Base-by-base conservation (phyloP, 2,888 invertebrate species). In the Podotricha telesiphe region DNA sequence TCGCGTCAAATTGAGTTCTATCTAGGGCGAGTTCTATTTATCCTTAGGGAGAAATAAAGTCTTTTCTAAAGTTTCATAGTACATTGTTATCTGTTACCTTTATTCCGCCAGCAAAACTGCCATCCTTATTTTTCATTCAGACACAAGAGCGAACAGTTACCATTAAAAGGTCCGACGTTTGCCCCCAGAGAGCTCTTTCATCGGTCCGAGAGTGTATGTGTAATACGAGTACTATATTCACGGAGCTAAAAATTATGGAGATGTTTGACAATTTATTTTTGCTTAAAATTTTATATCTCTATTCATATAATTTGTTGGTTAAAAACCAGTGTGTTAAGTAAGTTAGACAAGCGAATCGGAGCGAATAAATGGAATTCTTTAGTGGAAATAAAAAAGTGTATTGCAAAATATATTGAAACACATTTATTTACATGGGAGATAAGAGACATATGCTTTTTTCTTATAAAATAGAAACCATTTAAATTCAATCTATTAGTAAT, bases 161-260 rank as follows among this genome's bases (percentile, higher is more conserved):
- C 80, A 84, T 89, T 87, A 86, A 87, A 88, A 85, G 86, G 86
- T 82, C 86, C 82, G 82, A 83, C 86, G 83, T 86, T 86, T 85
- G 86, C 84, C 88, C 83, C 83, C 73, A 73, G 86, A 87, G 88
- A 83, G 83, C 82, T 82, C 85, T 88, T 87, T 89, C 87, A 89
- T 78, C 81, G 80, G 74, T 61, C 75, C 71, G 74, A 72, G 76
- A 76, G 79, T 79, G 79, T 78, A 77, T 81, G 81, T 83, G 80
- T 78, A 78, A 73, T 73, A 76, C 73, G 70, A 73, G 74, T 48
- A 50, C 55, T 69, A 53, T 67, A 55, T 20, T 63, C 73, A 51
- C 17, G 19, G 69, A 79, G 17, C 10, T 11, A 58, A 45, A 62
- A 63, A 65, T 50, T 50, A 53, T 63, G 62, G 67, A 68, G 40